phyloP scores from a whole-genome alignment of 2,113 vertebrate genomes.

The Crotalus viridis region DNA sequence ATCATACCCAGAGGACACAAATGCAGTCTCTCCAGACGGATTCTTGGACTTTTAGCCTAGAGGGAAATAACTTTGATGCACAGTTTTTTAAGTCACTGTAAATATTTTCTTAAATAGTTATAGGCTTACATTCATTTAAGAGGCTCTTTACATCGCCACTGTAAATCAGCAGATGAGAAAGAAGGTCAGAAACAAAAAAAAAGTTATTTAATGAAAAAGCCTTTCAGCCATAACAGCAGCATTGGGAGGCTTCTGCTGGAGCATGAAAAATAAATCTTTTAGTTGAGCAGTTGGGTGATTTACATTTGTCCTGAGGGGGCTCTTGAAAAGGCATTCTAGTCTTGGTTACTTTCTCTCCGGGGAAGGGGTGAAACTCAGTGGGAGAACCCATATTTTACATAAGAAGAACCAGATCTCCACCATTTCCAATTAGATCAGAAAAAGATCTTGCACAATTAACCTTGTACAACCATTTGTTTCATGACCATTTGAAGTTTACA shows the following conservation, averaged over 20 bases:
- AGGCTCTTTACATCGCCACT: constrained; percentile 23
- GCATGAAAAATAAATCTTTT: constrained; percentile 7
- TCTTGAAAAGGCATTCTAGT: neutral
- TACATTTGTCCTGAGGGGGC: neutral
- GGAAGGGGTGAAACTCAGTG: neutral
- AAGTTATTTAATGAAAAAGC: constrained; percentile 21
- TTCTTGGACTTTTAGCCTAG: neutral
- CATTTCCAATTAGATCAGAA: neutral
- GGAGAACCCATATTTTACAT: neutral
- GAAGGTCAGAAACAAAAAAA: constrained; percentile 21
- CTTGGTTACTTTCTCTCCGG: neutral
- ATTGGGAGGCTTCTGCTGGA: neutral
- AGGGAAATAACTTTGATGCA: constrained; percentile 5
- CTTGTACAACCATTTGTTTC: neutral
- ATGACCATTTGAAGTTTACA: neutral
- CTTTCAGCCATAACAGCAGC: constrained; percentile 11
- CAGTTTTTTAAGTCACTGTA: constrained; percentile 14
- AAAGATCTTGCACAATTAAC: neutral
- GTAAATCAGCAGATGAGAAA: constrained; percentile 28
- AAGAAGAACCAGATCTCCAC: neutral
- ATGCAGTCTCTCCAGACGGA: neutral
- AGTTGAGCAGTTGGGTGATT: constrained; percentile 4
- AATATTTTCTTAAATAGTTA: constrained; percentile 34
- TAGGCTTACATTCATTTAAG: constrained; percentile 28
- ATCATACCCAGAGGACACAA: neutral